Percentiles rank a stretch among this genome's conserved stretches.
phyloP scores from a whole-genome alignment of 2,797 vertebrate species.

The Decapterus maruadsi region DNA sequence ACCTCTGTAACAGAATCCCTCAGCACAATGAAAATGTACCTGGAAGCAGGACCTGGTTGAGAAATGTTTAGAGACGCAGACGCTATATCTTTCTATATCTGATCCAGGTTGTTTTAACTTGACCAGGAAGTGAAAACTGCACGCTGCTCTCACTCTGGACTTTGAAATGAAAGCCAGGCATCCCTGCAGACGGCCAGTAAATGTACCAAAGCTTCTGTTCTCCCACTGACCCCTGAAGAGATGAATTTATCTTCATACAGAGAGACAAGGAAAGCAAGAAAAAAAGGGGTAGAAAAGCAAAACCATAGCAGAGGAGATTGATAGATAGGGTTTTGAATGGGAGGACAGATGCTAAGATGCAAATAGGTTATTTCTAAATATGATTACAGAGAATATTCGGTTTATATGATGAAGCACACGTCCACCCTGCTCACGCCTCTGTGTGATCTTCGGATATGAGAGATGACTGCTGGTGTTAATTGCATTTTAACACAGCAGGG shows the following conservation, averaged over 20 bases:
- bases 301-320: constrained; percentile 21
- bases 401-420: constrained; percentile 60
- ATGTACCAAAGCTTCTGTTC: constrained; percentile 7
- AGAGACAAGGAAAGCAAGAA: background rate
- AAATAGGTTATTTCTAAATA: constrained; percentile 58
- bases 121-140: background rate
- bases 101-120: background rate
- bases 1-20: constrained; percentile 34
- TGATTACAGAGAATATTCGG: constrained; percentile 62
- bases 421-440: constrained; percentile 51
- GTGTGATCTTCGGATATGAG: constrained; percentile 63
- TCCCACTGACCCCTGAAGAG: constrained; percentile 22
- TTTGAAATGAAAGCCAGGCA: background rate
- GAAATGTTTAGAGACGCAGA: background rate
- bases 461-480: constrained; percentile 65
- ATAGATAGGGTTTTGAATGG: constrained; percentile 43
- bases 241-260: background rate
- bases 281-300: background rate
- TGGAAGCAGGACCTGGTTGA: constrained; percentile 2
- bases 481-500: constrained; percentile 65
- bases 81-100: background rate
- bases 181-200: background rate
- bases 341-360: constrained; percentile 51
- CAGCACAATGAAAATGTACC: background rate
- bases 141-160: background rate